These are phyloP conservation scores for Danio jaintianensis DNA, from an alignment of 2,797 vertebrate species.

Conservation along the genomic window DNA sequence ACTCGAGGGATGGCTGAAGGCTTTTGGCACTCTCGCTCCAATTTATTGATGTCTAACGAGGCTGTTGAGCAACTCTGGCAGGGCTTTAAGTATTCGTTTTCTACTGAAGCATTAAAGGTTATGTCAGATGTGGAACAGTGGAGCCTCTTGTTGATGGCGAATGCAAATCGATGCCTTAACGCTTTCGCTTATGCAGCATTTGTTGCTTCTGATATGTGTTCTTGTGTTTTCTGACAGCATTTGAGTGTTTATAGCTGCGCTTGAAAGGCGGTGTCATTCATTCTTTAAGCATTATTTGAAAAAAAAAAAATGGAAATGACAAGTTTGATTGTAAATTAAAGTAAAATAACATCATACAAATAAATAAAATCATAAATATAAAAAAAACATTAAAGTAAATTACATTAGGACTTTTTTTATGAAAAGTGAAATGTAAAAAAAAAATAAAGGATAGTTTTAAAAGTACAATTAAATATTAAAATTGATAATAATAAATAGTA, in stretches of 20 bases:
- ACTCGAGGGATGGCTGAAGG: slow-evolving; percentile 62
- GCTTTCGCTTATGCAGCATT: not conserved
- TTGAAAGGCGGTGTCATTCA: not conserved
- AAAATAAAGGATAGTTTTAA: too few relatives aligned
- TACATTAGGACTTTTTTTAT: too few relatives aligned
- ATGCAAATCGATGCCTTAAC: slow-evolving; percentile 19
- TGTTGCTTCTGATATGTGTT: not conserved
- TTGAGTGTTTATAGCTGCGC: not conserved
- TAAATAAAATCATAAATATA: too few relatives aligned
- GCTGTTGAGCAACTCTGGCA: slow-evolving; percentile 51
- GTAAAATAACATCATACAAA: too few relatives aligned
- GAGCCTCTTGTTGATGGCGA: slow-evolving; percentile 23
- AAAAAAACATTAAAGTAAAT: too few relatives aligned
- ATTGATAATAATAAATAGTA: too few relatives aligned
- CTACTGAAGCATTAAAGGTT: slow-evolving; percentile 58
- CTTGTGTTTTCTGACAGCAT: not conserved
- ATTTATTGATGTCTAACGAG: slow-evolving; percentile 60
- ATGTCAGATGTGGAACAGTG: slow-evolving; percentile 36
- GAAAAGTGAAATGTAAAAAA: too few relatives aligned
- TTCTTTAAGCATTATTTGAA: too few relatives aligned
- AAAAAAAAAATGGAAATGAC: too few relatives aligned
- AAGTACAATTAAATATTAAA: too few relatives aligned
- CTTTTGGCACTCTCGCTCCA: slow-evolving; percentile 49
- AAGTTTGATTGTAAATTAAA: too few relatives aligned
- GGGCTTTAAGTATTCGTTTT: slow-evolving; percentile 48